Evolutionary conservation across 2,113 vertebrate species (phyloP).

Genomic region (Trematocara marginatum): DNA sequence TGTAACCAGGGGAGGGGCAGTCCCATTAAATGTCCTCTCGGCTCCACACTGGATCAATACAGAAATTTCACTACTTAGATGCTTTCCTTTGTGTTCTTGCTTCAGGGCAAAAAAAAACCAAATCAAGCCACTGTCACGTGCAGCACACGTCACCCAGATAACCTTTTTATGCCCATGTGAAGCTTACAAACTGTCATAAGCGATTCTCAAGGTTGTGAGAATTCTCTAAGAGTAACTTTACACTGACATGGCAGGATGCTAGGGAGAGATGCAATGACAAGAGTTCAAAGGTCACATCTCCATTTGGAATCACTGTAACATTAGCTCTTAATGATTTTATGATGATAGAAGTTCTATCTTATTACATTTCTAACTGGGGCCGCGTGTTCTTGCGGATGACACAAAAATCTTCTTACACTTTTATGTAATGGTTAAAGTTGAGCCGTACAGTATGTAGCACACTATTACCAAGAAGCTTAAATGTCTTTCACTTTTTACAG

Average conservation of each 20-base stretch:
- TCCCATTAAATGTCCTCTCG: conserved; percentile 66
- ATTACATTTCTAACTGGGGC: conserved; percentile 18
- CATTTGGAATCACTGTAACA: conserved; percentile 41
- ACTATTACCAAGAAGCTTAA: not conserved
- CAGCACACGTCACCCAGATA: not conserved
- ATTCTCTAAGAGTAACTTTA: conserved; percentile 27
- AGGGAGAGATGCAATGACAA: conserved; percentile 6
- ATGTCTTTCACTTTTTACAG: not conserved
- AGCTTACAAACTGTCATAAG: not conserved
- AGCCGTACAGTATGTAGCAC: not conserved
- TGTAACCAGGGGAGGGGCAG: conserved; percentile 61
- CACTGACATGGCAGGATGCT: conserved; percentile 29
- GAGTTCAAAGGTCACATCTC: conserved; percentile 43
- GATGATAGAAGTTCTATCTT: not conserved
- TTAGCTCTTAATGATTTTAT: conserved; percentile 45
- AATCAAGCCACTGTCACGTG: not conserved
- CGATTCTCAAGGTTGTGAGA: not conserved
- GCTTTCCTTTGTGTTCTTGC: conserved; percentile 1
- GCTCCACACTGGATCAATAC: conserved; percentile 77
- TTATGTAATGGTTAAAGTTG: not conserved
- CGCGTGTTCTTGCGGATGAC: not conserved
- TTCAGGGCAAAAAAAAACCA: not conserved
- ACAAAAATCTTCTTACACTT: not conserved
- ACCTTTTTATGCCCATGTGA: not conserved
- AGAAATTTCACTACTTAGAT: conserved; percentile 46